These are phyloP conservation scores for Ardeotis arabs DNA, from an alignment of 2,113 vertebrate genomes.

Conservation along the genomic window DNA sequence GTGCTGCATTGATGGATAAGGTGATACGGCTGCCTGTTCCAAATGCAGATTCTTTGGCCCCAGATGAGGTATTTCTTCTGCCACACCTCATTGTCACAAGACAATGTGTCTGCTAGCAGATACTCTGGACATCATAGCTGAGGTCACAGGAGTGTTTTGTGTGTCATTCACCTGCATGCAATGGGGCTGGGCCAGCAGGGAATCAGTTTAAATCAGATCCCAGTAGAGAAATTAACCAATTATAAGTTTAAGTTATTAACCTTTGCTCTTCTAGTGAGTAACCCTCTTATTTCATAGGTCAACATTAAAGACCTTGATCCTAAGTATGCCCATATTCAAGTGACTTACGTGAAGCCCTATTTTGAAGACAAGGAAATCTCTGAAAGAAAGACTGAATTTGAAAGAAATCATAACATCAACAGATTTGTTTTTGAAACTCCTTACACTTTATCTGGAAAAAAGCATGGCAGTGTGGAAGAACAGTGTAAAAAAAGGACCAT, in stretches of 20 bases:
- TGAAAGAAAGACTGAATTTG: constrained; percentile 92
- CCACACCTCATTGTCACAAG: background rate
- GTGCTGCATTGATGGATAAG: background rate
- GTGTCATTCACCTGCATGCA: background rate
- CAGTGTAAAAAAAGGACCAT: constrained; percentile 93
- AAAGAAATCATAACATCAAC: constrained; percentile 92
- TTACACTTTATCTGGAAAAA: constrained; percentile 94
- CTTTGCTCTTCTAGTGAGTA: background rate
- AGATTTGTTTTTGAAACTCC: constrained; percentile 96
- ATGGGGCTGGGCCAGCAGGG: background rate
- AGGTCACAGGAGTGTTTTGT: background rate
- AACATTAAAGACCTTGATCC: constrained; percentile 91
- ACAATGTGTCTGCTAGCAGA: background rate
- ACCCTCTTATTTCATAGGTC: constrained; percentile 76
- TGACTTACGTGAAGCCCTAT: constrained; percentile 94
- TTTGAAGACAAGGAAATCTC: constrained; percentile 93
- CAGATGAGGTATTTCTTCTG: background rate
- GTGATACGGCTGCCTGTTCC: background rate
- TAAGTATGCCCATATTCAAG: constrained; percentile 93
- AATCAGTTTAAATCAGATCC: background rate
- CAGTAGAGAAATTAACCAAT: background rate
- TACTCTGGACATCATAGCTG: background rate
- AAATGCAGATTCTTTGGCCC: background rate
- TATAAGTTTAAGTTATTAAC: background rate
- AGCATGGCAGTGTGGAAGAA: constrained; percentile 94